Base-by-base conservation (phyloP, 2,888 invertebrate genomes). In the Mesoligia furuncula region DNA sequence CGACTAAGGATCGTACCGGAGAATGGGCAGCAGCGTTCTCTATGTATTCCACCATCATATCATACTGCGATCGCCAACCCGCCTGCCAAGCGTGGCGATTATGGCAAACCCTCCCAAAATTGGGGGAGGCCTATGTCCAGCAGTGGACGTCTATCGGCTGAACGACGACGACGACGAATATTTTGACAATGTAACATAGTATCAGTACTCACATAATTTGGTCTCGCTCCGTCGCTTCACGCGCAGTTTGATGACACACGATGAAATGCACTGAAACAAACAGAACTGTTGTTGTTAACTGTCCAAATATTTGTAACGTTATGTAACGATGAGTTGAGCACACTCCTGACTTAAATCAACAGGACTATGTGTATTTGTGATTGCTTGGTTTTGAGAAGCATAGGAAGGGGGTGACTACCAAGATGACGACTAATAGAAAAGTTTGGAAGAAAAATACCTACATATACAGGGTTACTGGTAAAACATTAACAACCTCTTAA, bases 171-270 rank as follows among this genome's bases (percentile, higher is more conserved):
- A n/a, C n/a, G n/a, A n/a, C n/a, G n/a, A 51, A 31, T 31, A 51
- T 51, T 68, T 68, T 24, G 15, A 36, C 31, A 51, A 6, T 51
- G 15, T 68, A 51, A 36, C n/a, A n/a, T 36, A 68, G 24, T 31
- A 51, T 64, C 27, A 59, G 61, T 85, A 93, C 99, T 98, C 94
- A 99, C 99, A 98, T 94, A 99, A 96, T 95, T 98, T 98, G 89
- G 98, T 98, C 91, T 99, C 98, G 92, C 98, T 98, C 92, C 98
- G 97, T 93, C 99, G 97, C 93, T 99, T 99, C 86, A 99, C 99
- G 72, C 99, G 98, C 84, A 99, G 97, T 93, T 99, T 99, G 97
- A 99, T 99, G 92, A 99, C 98, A 92, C 99, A 98, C 80, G 99
- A 99, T 93, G 99, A 98, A 93, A 99, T 99, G 96, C 99, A 99